These are phyloP conservation scores for Drosophila kikkawai DNA, from an alignment of 1,140 invertebrate species.

Conservation along the genomic window DNA sequence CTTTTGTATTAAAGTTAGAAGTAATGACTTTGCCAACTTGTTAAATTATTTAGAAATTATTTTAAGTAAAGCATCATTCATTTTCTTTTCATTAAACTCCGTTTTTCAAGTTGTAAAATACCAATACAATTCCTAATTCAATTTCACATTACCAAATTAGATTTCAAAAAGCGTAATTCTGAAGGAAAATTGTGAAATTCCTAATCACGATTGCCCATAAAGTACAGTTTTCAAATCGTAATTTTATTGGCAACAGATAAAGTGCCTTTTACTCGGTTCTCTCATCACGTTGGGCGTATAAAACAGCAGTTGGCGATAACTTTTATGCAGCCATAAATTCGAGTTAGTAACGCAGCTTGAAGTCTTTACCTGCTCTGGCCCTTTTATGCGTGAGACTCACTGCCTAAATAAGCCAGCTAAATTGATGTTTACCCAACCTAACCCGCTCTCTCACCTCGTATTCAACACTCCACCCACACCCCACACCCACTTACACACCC, in stretches of 20 bases:
- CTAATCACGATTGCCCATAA: constrained; percentile 4
- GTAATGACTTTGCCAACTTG: neutral
- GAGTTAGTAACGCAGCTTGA: constrained; percentile 5
- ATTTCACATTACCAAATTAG: neutral
- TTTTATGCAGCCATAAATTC: constrained; percentile 9
- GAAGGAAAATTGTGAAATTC: constrained; percentile 12
- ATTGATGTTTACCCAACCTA: constrained; percentile 7
- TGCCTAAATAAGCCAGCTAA: neutral
- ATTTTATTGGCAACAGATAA: constrained; percentile 11
- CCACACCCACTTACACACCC: constrained; percentile 23
- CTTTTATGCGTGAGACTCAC: neutral
- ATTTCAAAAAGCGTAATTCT: neutral
- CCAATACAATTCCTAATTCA: neutral
- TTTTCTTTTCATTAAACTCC: neutral
- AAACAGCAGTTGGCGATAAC: constrained; percentile 10
- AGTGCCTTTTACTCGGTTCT: neutral
- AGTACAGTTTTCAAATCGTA: constrained; percentile 3
- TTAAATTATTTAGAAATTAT: too few species aligned
- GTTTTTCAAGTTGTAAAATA: neutral
- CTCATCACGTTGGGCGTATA: neutral
- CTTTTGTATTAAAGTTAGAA: neutral
- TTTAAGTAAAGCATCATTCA: neutral
- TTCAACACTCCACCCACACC: constrained; percentile 18
- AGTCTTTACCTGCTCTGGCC: neutral
- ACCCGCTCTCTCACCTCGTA: constrained; percentile 18